These are phyloP conservation scores for Mixornis gularis DNA, from an alignment of 2,113 vertebrate genomes.

Conservation along the genomic window DNA sequence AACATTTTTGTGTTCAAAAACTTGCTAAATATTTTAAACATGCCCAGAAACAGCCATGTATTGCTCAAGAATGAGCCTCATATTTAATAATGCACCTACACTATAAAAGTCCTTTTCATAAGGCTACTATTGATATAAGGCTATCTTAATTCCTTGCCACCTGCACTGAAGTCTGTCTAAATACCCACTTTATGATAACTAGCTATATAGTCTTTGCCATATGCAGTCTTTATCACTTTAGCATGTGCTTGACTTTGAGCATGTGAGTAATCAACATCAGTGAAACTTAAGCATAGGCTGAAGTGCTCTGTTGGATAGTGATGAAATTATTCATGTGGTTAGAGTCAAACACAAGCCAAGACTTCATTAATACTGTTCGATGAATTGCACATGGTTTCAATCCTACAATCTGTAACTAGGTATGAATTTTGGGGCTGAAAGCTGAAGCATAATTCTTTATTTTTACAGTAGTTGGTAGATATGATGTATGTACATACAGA, in stretches of 20 bases:
- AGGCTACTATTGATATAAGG: slow-evolving; percentile 15
- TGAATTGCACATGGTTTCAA: not conserved
- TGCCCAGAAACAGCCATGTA: not conserved
- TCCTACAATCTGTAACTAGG: not conserved
- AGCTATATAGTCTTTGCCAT: slow-evolving; percentile 31
- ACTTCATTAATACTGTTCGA: not conserved
- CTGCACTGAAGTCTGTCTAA: slow-evolving; percentile 29
- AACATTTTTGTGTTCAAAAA: slow-evolving; percentile 55
- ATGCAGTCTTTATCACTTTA: slow-evolving; percentile 43
- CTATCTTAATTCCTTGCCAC: slow-evolving; percentile 41
- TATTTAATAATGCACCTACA: slow-evolving; percentile 48
- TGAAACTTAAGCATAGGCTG: slow-evolving; percentile 43
- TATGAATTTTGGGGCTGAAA: not conserved
- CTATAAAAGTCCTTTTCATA: slow-evolving; percentile 7
- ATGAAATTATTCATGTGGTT: slow-evolving; percentile 48
- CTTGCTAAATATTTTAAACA: slow-evolving; percentile 52
- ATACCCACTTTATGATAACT: slow-evolving; percentile 10
- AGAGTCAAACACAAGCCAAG: slow-evolving; percentile 30
- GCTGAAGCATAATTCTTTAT: not conserved
- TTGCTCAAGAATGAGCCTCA: slow-evolving; percentile 13
- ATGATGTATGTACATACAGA: not conserved
- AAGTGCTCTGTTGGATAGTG: slow-evolving; percentile 34
- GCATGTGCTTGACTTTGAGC: slow-evolving; percentile 51
- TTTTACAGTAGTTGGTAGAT: not conserved
- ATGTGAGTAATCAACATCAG: slow-evolving; percentile 48